These are phyloP conservation scores for Aphidius gifuensis DNA, from an alignment of 1,140 invertebrate species.

Conservation along the genomic window DNA sequence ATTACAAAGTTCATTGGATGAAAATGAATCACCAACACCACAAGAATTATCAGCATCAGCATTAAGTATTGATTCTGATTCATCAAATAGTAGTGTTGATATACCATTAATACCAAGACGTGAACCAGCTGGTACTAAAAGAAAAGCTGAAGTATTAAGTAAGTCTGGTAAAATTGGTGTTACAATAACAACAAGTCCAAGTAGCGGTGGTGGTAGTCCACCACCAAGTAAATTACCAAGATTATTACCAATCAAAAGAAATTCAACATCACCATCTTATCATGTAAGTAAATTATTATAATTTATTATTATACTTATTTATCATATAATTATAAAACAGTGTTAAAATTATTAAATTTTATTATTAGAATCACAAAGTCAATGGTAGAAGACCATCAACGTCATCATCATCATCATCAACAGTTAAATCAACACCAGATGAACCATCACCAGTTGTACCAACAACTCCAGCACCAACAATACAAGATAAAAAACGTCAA, in stretches of 20 bases:
- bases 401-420: constrained; percentile 44
- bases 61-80: constrained; percentile 61
- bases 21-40: constrained; percentile 46
- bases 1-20: constrained; percentile 51
- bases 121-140: constrained; percentile 65
- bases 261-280: constrained; percentile 42
- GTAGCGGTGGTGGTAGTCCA: constrained; percentile 56
- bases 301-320: not conserved
- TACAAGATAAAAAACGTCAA: constrained; percentile 53
- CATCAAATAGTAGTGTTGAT: constrained; percentile 58
- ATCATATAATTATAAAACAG: constrained; percentile 5
- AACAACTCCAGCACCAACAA: constrained; percentile 53
- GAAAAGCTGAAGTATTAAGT: constrained; percentile 79
- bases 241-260: constrained; percentile 46
- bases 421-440: constrained; percentile 51
- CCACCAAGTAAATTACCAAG: constrained; percentile 58
- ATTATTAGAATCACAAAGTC: constrained; percentile 46
- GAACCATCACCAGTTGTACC: constrained; percentile 56
- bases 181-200: constrained; percentile 75
- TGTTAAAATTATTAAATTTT: constrained; percentile 3
- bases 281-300: constrained; percentile 36
- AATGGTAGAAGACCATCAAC: constrained; percentile 49
- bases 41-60: constrained; percentile 41
- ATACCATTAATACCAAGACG: constrained; percentile 52
- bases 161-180: constrained; percentile 86